A percentile compares a stretch with the other conserved stretches of the same genome.
phyloP scores from a whole-genome alignment of 2,888 invertebrate genomes.

The Pilophorus perplexus region DNA sequence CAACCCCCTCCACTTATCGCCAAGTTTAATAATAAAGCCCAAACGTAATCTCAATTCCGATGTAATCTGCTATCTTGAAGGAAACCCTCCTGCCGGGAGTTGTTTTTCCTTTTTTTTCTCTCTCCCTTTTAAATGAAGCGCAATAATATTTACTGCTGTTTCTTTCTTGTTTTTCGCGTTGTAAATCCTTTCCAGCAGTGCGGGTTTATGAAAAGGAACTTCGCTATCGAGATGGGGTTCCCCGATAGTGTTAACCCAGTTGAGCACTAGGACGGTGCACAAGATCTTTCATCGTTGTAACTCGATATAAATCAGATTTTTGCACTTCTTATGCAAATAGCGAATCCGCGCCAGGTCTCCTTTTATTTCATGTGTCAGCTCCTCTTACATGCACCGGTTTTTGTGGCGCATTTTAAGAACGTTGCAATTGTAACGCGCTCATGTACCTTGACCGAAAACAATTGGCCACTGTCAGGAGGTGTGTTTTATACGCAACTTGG shows the following conservation, averaged over 20 bases:
- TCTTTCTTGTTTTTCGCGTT: not conserved
- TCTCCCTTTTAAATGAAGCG: not conserved
- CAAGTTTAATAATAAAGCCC: not conserved
- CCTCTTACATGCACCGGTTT: too few relatives aligned
- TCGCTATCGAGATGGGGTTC: constrained; percentile 10
- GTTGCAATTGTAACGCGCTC: too few relatives aligned
- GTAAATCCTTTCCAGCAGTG: constrained; percentile 6
- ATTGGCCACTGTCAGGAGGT: too few relatives aligned
- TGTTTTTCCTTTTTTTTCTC: not conserved
- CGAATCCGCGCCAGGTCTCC: not conserved
- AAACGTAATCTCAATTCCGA: not conserved
- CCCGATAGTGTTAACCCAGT: constrained; percentile 23
- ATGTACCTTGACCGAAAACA: too few relatives aligned
- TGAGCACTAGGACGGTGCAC: constrained; percentile 9
- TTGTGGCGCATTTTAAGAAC: too few relatives aligned
- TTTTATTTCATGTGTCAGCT: not conserved
- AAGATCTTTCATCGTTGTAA: constrained; percentile 27
- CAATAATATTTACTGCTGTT: not conserved
- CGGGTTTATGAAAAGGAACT: constrained; percentile 24
- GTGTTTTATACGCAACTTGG: too few relatives aligned
- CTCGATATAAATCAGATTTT: constrained; percentile 26
- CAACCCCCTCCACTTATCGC: not conserved
- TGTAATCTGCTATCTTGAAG: not conserved
- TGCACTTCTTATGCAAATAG: constrained; percentile 13
- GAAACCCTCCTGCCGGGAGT: not conserved